Evolutionary conservation across 2,113 vertebrate species (phyloP).

Genomic region (Fukomys damarensis): DNA sequence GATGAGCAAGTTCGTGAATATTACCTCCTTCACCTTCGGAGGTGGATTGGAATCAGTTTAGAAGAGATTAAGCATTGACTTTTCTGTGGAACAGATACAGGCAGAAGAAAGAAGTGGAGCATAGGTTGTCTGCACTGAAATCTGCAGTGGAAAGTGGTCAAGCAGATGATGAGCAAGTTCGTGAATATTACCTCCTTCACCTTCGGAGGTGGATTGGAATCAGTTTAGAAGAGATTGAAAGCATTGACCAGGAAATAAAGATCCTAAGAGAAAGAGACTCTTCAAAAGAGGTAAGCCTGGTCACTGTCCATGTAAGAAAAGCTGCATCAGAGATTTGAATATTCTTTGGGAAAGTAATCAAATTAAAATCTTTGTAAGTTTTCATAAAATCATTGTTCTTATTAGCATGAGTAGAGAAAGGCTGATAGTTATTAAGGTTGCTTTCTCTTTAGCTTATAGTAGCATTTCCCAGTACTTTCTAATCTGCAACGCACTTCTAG

Average conservation of each 20-base stretch:
- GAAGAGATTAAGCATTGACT: conserved; percentile 95
- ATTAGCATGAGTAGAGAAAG: neutral
- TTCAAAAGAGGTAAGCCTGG: conserved; percentile 85
- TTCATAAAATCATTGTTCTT: conserved; percentile 24
- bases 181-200: conserved; percentile 92
- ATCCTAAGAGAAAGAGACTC: conserved; percentile 90
- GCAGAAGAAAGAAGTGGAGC: conserved; percentile 94
- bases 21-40: conserved; percentile 90
- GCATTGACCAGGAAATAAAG: conserved; percentile 93
- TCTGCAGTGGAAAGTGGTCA: conserved; percentile 88
- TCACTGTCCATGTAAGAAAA: neutral
- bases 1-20: conserved; percentile 92
- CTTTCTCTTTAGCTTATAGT: neutral
- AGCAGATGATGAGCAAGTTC: conserved; percentile 91
- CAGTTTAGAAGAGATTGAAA: conserved; percentile 94
- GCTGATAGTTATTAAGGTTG: neutral
- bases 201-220: conserved; percentile 90
- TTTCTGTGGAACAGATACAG: no score
- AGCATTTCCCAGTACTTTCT: neutral
- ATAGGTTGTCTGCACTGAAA: conserved; percentile 88
- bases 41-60: conserved; percentile 91
- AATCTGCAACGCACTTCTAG: neutral
- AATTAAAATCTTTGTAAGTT: conserved; percentile 10
- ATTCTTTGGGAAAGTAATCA: neutral
- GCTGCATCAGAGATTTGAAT: conserved; percentile 12